Base-by-base conservation (phyloP, 1,140 invertebrate species). In the Rhagoletis pomonella region DNA sequence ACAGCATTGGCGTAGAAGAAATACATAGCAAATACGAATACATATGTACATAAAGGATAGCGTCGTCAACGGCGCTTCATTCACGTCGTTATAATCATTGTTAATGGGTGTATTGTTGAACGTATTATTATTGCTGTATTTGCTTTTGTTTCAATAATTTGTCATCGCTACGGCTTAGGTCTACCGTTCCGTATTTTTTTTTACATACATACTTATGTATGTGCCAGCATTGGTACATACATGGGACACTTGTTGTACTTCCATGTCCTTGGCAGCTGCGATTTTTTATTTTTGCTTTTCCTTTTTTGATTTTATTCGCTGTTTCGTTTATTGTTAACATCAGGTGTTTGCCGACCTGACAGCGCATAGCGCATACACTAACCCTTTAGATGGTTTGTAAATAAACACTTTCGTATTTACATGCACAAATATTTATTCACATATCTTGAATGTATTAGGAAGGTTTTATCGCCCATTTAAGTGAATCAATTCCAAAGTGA, bases 131-230 rank as follows among this genome's bases (percentile, higher is more conserved):
- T 77, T 77, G 69, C n/a, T 3, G 44, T 50, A 4, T 4, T 77
- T 81, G 50, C 55, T 81, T 73, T 81, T 81, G 47, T 55, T 81
- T 50, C 12, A 81, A 81, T 81, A 81, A 55, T 81, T 81, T 81
- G 73, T 81, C 50, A 81, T 12, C 47, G n/a, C 19, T 81, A 47
- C 50, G 17, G 47, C n/a, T 77, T 77, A 2, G 17, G 19, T 9
- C 55, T 81, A 47, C n/a, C n/a, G 17, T 81, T 5, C 73, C 47
- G 17, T n/a, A 50, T 17, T 81, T 81, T 81, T 69, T 50, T 50
- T 44, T 47, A 67, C 64, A 9, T 67, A 39, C 3, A 29, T 42
- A 6, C 42, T 19, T 44, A 9, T 67, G 3, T 69, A 29, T 69
- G 12, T 17, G 44, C 4, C 69, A 44, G n/a, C 29, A 67, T 50